Evolutionary conservation across 2,113 vertebrate species (phyloP), one percentile per base, ranked within the genome.

Genomic region (Oryzias celebensis): DNA sequence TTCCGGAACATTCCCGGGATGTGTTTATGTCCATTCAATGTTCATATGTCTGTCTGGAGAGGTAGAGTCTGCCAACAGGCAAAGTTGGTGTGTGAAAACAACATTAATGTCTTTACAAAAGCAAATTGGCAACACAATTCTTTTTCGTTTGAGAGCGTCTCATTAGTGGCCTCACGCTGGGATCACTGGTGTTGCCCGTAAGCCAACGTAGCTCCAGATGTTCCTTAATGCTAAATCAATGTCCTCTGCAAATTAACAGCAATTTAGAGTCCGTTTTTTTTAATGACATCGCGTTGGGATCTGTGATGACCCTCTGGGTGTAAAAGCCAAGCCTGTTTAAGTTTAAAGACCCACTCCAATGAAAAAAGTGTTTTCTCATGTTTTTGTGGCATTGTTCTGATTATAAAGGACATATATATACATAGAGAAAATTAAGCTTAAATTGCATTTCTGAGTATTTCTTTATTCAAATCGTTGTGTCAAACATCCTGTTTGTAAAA

Each of bases 81-180:
- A 17, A 49, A 52, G 0, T 15, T 20, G 4, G n/a, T 49, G 26
- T 43, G 12, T 28, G 26, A 13, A 59, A 68, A 51, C 26, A 41
- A 12, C 23, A 16, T 43, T 13, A 24, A 51, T 59, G 42, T 18
- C 20, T 10, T 50, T 48, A 3, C 44, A 36, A 52, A 53, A 44
- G 23, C 48, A 28, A 49, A 14, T 5, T 45, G 46, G 23, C 59
- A 20, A 47, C 59, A 52, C 14, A 50, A 65, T 20, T 14, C 26
- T 66, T 74, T 69, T 74, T 62, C 1, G 71, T 75, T 51, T 60
- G 52, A 58, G 49, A 75, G 18, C 22, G 47, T 50, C 18, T 64
- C 43, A 65, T 68, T 45, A 60, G 23, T 46, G 43, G 20, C 42
- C 16, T 1, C 45, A 22, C 28, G 50, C 71, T 60, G 50, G 48